Evolutionary conservation across 1,140 invertebrate species (phyloP).

Genomic region (Bombus waltoni): DNA sequence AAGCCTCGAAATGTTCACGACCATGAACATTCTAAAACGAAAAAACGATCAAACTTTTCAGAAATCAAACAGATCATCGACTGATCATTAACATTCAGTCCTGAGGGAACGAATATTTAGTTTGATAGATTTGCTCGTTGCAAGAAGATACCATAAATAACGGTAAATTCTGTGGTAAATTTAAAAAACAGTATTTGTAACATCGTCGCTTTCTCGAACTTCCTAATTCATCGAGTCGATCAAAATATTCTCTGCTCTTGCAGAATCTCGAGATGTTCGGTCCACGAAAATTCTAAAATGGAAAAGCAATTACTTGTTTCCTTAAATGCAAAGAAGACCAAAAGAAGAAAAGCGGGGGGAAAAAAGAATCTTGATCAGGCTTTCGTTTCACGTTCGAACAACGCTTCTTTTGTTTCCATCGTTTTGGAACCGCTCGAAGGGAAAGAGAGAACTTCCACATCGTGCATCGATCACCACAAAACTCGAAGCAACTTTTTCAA

Average conservation of each 20-base stretch:
- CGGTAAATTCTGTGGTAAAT: too few species aligned
- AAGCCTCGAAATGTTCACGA: neutral
- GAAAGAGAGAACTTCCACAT: neutral
- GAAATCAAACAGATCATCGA: too few species aligned
- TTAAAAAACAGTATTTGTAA: too few species aligned
- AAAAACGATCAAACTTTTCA: neutral
- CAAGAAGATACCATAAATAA: too few species aligned
- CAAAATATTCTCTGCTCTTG: too few species aligned
- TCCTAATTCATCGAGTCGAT: too few species aligned
- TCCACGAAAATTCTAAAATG: neutral
- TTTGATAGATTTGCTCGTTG: too few species aligned
- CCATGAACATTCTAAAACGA: neutral
- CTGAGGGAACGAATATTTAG: too few species aligned
- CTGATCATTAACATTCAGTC: too few species aligned
- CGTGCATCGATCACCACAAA: conserved; percentile 43
- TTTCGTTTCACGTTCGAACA: conserved; percentile 19
- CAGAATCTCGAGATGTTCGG: neutral
- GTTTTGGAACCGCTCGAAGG: conserved; percentile 3
- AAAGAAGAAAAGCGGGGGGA: neutral
- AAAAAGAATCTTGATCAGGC: neutral
- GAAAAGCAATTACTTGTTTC: neutral
- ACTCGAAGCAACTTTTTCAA: conserved; percentile 55
- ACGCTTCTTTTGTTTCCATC: conserved; percentile 11
- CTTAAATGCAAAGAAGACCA: neutral
- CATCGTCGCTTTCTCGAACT: too few species aligned